Base-by-base conservation (phyloP, 2,888 invertebrate genomes). In the Tipula lateralis region DNA sequence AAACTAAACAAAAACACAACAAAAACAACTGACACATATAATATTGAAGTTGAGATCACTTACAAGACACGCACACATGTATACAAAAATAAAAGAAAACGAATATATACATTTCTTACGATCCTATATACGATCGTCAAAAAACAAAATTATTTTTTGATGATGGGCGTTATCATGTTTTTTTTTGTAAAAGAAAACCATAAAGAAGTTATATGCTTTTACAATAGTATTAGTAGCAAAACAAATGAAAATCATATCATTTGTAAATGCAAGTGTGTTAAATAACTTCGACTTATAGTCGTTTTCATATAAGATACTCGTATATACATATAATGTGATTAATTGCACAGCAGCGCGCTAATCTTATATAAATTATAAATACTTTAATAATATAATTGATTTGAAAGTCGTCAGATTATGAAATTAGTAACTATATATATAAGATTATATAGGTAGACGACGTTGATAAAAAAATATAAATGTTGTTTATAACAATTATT, bases 361-460 rank as follows among this genome's bases (percentile, higher is more conserved):
- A 66, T 44, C 44, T 44, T 2, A 44, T 44, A 24, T 66, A 66
- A 9, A 19, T 50, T 50, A n/a, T 3, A 19, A 6, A 16, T 12
- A 19, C 24, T 66, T 66, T 50, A 50, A 66, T 66, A 66, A 66
- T 24, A 24, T 66, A 66, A 66, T 66, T 66, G 66, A 66, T 66
- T 66, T 66, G 66, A 66, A 66, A 66, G 66, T 66, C 66, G 66
- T 66, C 66, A 24, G 66, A 66, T 66, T 66, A 66, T 66, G 24
- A 66, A 66, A 66, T 24, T 66, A 66, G 24, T 66, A 66, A 24
- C 24, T 66, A 66, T 12, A 66, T 66, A n/a, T n/a, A n/a, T n/a
- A n/a, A n/a, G n/a, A n/a, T n/a, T n/a, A n/a, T 66, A 44, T 36
- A 44, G 44, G 44, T 66, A 66, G 19, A 66, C 24, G 19, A 66